A percentile compares a stretch with the other conserved stretches of the same genome.
Evolutionary conservation across 2,113 vertebrate genomes (phyloP).

Genomic region (Thalassoma bifasciatum): DNA sequence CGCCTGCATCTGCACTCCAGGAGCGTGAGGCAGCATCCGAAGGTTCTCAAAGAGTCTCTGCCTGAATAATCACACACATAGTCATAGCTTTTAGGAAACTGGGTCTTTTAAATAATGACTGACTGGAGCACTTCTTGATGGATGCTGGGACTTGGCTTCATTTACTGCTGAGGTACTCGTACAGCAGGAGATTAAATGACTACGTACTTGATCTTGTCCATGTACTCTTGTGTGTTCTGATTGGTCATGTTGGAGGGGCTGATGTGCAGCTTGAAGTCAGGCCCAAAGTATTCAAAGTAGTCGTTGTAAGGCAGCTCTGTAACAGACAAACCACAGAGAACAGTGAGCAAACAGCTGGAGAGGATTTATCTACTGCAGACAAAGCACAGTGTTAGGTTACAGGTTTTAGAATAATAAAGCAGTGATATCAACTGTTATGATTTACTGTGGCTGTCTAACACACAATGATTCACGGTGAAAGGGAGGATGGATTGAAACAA

Average conservation of each 20-base stretch:
- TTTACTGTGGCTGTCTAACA: conserved; percentile 31
- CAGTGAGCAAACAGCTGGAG: background rate
- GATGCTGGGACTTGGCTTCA: background rate
- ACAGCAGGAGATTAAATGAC: background rate
- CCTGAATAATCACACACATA: conserved; percentile 68
- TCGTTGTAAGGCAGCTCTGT: conserved; percentile 93
- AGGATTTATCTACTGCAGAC: background rate
- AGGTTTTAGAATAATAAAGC: background rate
- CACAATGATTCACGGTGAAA: conserved; percentile 2
- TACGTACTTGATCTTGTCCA: conserved; percentile 92
- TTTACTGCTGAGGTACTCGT: no score
- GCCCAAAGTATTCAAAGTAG: conserved; percentile 97
- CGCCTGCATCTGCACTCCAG: conserved; percentile 94
- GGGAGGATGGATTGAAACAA: conserved; percentile 23
- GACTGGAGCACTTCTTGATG: background rate
- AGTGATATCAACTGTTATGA: conserved; percentile 32
- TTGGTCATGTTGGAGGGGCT: conserved; percentile 98
- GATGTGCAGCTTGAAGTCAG: conserved; percentile 97
- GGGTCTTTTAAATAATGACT: background rate
- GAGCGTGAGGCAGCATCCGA: conserved; percentile 94
- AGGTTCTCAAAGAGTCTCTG: conserved; percentile 95
- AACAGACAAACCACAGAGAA: background rate
- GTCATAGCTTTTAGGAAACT: background rate
- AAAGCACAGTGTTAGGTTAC: conserved; percentile 16
- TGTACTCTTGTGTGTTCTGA: conserved; percentile 96